Percentiles rank a stretch among this genome's conserved stretches.
phyloP scores from a whole-genome alignment of 2,797 vertebrate genomes.

The Acestrorhynchus altus region DNA sequence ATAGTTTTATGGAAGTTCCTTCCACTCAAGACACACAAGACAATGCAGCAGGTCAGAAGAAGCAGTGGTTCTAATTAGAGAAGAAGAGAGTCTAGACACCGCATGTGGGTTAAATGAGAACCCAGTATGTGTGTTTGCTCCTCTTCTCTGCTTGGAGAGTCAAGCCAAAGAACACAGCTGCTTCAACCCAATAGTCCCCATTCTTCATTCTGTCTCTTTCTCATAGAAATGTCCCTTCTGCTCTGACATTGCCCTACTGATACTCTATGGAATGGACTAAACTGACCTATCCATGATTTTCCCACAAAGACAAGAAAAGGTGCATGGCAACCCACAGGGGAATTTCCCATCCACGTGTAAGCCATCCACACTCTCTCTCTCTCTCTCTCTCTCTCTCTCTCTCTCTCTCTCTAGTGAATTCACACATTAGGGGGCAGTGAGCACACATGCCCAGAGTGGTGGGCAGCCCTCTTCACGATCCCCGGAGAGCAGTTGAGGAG shows the following conservation, averaged over 20 bases:
- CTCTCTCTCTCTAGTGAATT: too few species aligned
- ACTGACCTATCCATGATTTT: background rate
- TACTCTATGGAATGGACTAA: background rate
- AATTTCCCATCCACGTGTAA: too few species aligned
- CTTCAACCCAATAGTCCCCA: slow-evolving; percentile 14
- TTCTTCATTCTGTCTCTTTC: slow-evolving; percentile 14
- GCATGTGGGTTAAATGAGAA: slow-evolving; percentile 47
- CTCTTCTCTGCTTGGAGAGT: slow-evolving; percentile 36
- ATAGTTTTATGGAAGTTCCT: slow-evolving; percentile 14
- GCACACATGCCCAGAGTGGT: too few species aligned
- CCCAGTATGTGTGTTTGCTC: slow-evolving; percentile 32
- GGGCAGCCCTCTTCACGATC: too few species aligned
- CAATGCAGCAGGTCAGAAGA: slow-evolving; percentile 7
- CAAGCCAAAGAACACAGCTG: slow-evolving; percentile 47
- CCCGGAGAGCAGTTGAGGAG: too few species aligned
- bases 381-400: too few species aligned
- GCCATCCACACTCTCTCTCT: too few species aligned
- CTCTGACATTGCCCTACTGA: background rate
- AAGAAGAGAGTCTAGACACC: slow-evolving; percentile 44
- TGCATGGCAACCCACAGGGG: too few species aligned
- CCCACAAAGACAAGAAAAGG: background rate
- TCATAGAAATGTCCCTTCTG: slow-evolving; percentile 15
- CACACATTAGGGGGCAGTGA: too few species aligned
- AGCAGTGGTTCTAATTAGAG: slow-evolving; percentile 31
- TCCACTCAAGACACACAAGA: slow-evolving; percentile 9